phyloP scores from a whole-genome alignment of 53 echinoderm and acorn worm genomes.

The Patiria pectinifera region DNA sequence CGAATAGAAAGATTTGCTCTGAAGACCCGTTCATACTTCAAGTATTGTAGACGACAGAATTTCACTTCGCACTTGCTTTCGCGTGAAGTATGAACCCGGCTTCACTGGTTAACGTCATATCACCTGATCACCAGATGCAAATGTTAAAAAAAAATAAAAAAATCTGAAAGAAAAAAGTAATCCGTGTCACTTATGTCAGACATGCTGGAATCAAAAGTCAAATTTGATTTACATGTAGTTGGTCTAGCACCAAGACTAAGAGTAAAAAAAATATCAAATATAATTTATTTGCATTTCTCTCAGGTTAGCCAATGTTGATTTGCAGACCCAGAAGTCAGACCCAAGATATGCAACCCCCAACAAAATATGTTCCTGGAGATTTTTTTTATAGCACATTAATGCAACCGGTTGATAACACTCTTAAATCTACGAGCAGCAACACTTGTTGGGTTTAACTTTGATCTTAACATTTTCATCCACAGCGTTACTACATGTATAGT shows the following conservation, averaged over 20 bases:
- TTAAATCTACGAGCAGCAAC: constrained; percentile 32
- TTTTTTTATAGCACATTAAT: constrained; percentile 29
- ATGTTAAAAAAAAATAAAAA: too few species aligned
- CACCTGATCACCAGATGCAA: too few species aligned
- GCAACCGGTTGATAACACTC: constrained; percentile 19
- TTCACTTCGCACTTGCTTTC: too few species aligned
- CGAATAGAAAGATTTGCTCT: too few species aligned
- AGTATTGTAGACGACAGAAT: too few species aligned
- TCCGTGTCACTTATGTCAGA: not conserved
- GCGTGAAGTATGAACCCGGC: too few species aligned
- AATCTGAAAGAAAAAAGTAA: not conserved
- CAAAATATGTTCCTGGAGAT: not conserved
- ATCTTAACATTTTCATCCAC: not conserved
- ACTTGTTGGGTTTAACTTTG: constrained; percentile 29
- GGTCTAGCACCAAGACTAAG: not conserved
- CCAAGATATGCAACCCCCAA: not conserved
- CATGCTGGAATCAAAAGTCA: not conserved
- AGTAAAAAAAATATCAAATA: not conserved
- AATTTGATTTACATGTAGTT: not conserved
- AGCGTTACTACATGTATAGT: not conserved
- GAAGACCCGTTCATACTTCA: too few species aligned
- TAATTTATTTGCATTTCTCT: not conserved
- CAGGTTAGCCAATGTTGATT: not conserved
- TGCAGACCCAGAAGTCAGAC: not conserved
- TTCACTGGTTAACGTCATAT: too few species aligned